Percentiles rank a stretch among this genome's conserved stretches.
These are phyloP conservation scores for Diorhabda sublineata DNA, from an alignment of 1,140 invertebrate genomes.

Conservation along the genomic window DNA sequence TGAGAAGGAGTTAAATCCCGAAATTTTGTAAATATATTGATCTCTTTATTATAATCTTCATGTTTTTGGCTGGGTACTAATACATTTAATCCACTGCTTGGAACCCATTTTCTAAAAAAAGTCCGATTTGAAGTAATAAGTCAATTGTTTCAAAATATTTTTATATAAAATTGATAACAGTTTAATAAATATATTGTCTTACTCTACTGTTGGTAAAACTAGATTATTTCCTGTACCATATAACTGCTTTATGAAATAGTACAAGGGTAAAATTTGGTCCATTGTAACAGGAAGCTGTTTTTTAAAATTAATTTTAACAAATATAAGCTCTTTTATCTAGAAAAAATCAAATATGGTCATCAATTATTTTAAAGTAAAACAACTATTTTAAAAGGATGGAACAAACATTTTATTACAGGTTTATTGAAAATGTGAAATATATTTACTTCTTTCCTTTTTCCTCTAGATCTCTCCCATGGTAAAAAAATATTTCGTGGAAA, in stretches of 20 bases:
- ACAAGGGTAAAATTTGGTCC: constrained; percentile 32
- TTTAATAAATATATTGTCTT: neutral
- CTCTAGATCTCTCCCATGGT: constrained; percentile 34
- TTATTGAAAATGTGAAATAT: too few species aligned
- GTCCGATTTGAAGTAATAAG: too few species aligned
- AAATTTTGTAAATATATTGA: constrained; percentile 40
- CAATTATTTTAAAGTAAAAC: too few species aligned
- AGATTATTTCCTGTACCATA: constrained; percentile 29
- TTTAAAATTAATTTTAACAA: constrained; percentile 37
- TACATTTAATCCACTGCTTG: constrained; percentile 34
- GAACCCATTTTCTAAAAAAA: constrained; percentile 39
- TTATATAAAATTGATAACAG: too few species aligned
- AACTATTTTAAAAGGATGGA: too few species aligned
- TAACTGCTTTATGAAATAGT: constrained; percentile 34
- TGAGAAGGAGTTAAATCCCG: constrained; percentile 36
- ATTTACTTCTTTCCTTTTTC: constrained; percentile 3
- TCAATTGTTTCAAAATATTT: too few species aligned
- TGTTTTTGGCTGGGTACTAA: constrained; percentile 33
- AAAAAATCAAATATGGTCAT: neutral
- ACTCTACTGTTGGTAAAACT: constrained; percentile 27
- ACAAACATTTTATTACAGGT: too few species aligned
- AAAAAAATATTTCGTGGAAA: constrained; percentile 39
- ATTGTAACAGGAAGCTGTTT: constrained; percentile 28
- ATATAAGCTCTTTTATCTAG: constrained; percentile 18
- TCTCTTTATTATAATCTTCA: constrained; percentile 33